Evolutionary conservation across 2,797 vertebrate species (phyloP).

Genomic region (Oceanodroma leucorhoa): DNA sequence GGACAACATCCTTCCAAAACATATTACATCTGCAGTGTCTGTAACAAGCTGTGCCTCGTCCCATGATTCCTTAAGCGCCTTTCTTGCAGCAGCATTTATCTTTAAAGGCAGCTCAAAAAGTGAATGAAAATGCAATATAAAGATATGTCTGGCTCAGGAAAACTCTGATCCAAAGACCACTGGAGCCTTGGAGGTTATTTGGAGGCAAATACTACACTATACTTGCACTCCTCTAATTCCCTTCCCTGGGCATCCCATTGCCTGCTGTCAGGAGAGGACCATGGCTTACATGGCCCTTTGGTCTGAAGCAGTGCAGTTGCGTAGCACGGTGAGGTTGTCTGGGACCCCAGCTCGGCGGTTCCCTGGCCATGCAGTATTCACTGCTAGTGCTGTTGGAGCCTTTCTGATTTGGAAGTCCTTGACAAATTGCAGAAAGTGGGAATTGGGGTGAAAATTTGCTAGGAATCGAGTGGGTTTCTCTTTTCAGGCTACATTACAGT

Average conservation of each 20-base stretch:
- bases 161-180: neutral
- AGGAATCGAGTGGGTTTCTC: neutral
- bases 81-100: neutral
- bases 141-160: neutral
- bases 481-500: neutral
- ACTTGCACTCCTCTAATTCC: neutral
- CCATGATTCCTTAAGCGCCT: neutral
- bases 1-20: neutral
- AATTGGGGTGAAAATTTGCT: neutral
- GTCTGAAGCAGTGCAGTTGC: neutral
- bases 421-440: neutral
- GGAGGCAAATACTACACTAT: neutral
- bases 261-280: neutral
- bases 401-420: neutral
- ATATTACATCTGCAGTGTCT: neutral
- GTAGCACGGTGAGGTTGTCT: neutral
- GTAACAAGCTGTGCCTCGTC: neutral
- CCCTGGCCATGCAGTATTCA: neutral
- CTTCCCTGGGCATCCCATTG: neutral
- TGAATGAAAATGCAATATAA: neutral
- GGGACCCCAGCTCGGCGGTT: rapidly evolving
- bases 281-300: rapidly evolving
- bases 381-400: neutral
- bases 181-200: neutral
- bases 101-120: neutral